These are phyloP conservation scores for Acipenser oxyrinchus DNA, from an alignment of 2,797 vertebrate species.

Conservation along the genomic window DNA sequence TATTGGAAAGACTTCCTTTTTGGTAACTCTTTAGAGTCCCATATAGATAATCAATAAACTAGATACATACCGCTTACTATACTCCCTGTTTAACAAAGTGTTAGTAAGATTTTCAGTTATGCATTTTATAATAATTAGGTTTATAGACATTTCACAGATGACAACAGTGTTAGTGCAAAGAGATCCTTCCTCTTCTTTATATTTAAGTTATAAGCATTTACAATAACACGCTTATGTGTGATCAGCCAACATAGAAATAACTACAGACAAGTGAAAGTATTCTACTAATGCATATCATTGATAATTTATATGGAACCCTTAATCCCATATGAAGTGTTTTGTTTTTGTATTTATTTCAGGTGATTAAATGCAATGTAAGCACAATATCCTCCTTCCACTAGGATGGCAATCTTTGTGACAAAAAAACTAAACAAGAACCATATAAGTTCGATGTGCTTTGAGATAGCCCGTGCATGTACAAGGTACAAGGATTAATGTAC, in stretches of 20 bases:
- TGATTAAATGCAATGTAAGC: neutral
- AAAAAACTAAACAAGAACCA: neutral
- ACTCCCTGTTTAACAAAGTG: conserved; percentile 32
- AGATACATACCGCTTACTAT: conserved; percentile 42
- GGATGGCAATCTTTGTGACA: neutral
- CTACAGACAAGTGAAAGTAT: conserved; percentile 39
- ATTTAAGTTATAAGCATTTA: conserved; percentile 32
- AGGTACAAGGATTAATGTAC: neutral
- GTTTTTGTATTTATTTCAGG: neutral
- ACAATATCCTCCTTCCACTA: neutral
- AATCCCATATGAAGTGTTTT: conserved; percentile 8
- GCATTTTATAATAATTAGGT: conserved; percentile 33
- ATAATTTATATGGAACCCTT: conserved; percentile 24
- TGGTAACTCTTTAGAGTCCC: conserved; percentile 37
- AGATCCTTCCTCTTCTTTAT: conserved; percentile 21
- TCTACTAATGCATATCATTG: conserved; percentile 24
- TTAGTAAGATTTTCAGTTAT: conserved; percentile 37
- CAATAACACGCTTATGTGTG: conserved; percentile 39
- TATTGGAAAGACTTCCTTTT: conserved; percentile 41
- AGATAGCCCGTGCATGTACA: neutral
- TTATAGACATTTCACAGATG: conserved; percentile 25
- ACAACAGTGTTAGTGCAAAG: conserved; percentile 27
- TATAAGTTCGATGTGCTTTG: neutral
- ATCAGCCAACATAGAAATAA: conserved; percentile 31
- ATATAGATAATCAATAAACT: conserved; percentile 50